A percentile compares a stretch with the other conserved stretches of the same genome.
phyloP scores from a whole-genome alignment of 2,113 vertebrate species.

The Calidris pygmaea region DNA sequence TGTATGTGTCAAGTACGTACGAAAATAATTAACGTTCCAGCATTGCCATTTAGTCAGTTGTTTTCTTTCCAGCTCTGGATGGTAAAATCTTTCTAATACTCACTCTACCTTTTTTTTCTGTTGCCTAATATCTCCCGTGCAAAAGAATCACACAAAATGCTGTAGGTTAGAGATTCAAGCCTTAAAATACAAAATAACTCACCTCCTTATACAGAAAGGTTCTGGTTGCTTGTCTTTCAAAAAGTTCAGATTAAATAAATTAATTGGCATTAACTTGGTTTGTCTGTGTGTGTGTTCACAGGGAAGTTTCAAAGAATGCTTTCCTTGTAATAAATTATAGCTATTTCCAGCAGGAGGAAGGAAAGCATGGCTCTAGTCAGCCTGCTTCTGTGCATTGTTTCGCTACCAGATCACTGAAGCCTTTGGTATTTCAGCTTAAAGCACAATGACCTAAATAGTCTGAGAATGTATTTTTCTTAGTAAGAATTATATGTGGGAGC shows the following conservation, averaged over 20 bases:
- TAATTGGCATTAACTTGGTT: background rate
- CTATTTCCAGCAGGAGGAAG: background rate
- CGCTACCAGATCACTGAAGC: background rate
- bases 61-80: background rate
- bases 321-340: background rate
- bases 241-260: background rate
- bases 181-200: background rate
- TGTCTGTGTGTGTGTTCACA: background rate
- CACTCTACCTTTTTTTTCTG: background rate
- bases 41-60: background rate
- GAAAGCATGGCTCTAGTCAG: background rate
- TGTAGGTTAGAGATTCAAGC: background rate
- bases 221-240: background rate
- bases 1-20: background rate
- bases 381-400: background rate
- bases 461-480: slow-evolving; percentile 60
- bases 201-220: background rate
- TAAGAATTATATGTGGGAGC: background rate
- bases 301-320: background rate
- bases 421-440: slow-evolving; percentile 42
- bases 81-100: slow-evolving; percentile 7
- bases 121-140: background rate
- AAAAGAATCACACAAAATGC: background rate
- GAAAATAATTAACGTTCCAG: background rate
- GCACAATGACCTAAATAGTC: slow-evolving; percentile 45